A percentile compares a stretch with the other conserved stretches of the same genome.
Evolutionary conservation across 2,113 vertebrate genomes (phyloP).

Genomic region (Sylvietta virens): DNA sequence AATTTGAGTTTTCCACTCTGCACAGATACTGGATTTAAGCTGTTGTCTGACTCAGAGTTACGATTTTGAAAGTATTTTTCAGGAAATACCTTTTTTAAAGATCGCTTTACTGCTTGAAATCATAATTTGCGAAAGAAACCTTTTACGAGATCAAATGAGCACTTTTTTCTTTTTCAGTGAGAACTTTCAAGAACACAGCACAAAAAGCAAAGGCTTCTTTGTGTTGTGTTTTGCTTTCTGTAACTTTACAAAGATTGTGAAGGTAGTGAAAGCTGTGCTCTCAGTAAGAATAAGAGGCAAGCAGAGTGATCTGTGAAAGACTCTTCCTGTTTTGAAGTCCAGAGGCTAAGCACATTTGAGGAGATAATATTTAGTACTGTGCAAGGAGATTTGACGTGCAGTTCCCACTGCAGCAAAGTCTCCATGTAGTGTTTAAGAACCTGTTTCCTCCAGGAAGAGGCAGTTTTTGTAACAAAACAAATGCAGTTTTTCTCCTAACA

Average conservation of each 20-base stretch:
- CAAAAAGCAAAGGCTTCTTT: background rate
- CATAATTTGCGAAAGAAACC: conserved; percentile 21
- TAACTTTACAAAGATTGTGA: background rate
- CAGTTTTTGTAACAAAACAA: background rate
- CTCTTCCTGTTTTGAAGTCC: background rate
- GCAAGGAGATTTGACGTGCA: background rate
- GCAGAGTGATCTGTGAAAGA: background rate
- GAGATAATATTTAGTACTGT: background rate
- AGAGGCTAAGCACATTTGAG: background rate
- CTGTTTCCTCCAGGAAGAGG: background rate
- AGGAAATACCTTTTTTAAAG: conserved; percentile 24
- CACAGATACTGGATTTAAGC: conserved; percentile 2
- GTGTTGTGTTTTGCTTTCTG: background rate
- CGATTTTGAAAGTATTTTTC: conserved; percentile 30
- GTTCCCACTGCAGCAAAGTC: background rate
- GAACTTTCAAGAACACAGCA: background rate
- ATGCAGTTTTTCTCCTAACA: background rate
- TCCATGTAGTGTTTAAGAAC: background rate
- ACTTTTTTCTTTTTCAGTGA: background rate
- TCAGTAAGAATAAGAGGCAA: background rate
- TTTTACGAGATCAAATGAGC: conserved; percentile 1
- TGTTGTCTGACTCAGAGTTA: background rate
- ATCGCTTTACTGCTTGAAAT: conserved; percentile 38
- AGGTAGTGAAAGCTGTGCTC: background rate
- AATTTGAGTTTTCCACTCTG: conserved; percentile 46